These are phyloP conservation scores for Koerneria pararmatus DNA, from an alignment of 2,888 invertebrate species.

Conservation along the genomic window DNA sequence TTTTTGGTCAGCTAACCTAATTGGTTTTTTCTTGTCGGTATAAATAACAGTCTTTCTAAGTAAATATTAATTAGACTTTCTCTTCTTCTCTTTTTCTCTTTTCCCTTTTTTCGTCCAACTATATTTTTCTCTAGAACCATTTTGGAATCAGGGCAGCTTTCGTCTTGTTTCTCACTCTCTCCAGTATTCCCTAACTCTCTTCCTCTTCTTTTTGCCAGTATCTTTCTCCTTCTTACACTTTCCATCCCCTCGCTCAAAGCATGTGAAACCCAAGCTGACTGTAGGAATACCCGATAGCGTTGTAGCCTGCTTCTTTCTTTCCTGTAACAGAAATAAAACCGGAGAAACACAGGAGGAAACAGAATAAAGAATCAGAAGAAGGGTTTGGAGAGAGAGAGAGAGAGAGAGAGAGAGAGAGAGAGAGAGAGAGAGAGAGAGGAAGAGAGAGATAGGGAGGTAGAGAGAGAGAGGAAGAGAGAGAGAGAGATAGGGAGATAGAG, in stretches of 20 bases:
- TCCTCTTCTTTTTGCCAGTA: too few species aligned
- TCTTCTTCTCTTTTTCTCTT: neutral
- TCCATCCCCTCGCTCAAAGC: neutral
- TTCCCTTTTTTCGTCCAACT: neutral
- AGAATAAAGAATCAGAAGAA: neutral
- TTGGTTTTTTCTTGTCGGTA: too few species aligned
- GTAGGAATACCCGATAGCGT: neutral
- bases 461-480: neutral
- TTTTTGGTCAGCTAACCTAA: too few species aligned
- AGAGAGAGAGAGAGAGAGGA: neutral
- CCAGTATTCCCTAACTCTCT: too few species aligned
- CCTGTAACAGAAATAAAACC: neutral
- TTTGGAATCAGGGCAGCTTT: neutral
- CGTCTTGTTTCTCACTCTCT: neutral
- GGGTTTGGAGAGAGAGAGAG: neutral
- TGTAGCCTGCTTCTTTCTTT: constrained; percentile 3
- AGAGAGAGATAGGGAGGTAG: neutral
- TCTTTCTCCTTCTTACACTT: too few species aligned
- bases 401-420: neutral
- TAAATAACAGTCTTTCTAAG: too few species aligned
- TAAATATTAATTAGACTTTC: neutral
- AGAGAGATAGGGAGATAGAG: too few species aligned
- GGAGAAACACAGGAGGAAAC: neutral
- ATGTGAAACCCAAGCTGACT: neutral
- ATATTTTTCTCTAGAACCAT: neutral